These are phyloP conservation scores for Calypte anna DNA, from an alignment of 2,113 vertebrate species.

Conservation along the genomic window DNA sequence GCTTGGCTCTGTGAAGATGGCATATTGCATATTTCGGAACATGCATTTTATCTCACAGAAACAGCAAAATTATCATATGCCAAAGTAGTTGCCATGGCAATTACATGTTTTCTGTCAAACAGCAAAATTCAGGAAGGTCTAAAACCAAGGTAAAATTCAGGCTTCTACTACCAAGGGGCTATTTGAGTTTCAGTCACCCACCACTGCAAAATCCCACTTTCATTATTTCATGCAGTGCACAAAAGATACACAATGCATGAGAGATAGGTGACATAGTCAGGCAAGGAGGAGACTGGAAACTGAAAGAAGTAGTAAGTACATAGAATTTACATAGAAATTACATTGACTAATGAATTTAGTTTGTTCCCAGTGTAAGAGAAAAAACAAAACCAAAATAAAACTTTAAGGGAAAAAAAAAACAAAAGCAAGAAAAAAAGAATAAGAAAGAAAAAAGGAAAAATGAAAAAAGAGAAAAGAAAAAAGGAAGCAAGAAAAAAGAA, in stretches of 20 bases:
- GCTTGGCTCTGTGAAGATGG: slow-evolving; percentile 19
- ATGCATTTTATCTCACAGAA: slow-evolving; percentile 42
- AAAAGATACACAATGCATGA: background rate
- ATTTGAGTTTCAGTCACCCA: background rate
- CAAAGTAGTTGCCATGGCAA: slow-evolving; percentile 55
- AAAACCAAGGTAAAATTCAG: slow-evolving; percentile 2
- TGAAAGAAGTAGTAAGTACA: background rate
- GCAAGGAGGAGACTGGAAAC: background rate
- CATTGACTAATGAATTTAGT: background rate
- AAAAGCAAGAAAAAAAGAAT: too few relatives aligned
- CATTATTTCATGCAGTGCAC: background rate
- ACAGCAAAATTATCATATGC: slow-evolving; percentile 40
- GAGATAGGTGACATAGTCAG: background rate
- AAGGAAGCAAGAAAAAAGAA: too few relatives aligned
- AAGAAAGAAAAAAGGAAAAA: too few relatives aligned
- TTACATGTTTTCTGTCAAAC: slow-evolving; percentile 34
- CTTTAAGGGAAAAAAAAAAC: background rate
- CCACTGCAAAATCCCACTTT: background rate
- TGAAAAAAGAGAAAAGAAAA: too few relatives aligned
- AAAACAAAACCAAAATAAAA: slow-evolving; percentile 8
- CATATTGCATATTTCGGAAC: background rate
- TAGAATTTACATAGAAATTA: background rate
- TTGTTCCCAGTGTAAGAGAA: background rate
- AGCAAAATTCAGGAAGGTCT: slow-evolving; percentile 11
- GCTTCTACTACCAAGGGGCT: background rate